phyloP scores from a whole-genome alignment of 2,797 vertebrate species.

The Falco peregrinus region DNA sequence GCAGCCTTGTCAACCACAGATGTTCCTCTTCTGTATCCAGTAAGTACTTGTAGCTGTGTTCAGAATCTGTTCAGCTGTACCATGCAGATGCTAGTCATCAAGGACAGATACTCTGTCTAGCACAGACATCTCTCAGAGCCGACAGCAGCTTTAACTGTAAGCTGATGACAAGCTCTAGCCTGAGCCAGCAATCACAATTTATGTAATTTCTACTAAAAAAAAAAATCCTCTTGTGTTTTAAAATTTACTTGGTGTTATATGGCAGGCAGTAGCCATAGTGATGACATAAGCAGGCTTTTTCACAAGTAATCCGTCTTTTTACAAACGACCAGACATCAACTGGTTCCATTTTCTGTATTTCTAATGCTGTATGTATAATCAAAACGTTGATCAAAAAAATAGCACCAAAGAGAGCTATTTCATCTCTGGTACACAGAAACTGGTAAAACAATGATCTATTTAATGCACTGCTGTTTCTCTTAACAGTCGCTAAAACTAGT shows the following conservation, averaged over 20 bases:
- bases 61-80: not conserved
- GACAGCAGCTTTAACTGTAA: not conserved
- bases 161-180: not conserved
- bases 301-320: not conserved
- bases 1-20: not conserved
- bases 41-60: not conserved
- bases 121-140: not conserved
- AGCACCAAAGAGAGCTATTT: not conserved
- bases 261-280: not conserved
- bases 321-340: not conserved
- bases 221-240: not conserved
- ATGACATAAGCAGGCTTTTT: not conserved
- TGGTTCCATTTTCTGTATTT: not conserved
- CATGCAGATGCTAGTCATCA: not conserved
- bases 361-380: not conserved
- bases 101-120: not conserved
- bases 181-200: not conserved
- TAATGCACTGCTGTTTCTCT: not conserved
- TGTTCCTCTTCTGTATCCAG: not conserved
- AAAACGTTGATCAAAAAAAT: not conserved
- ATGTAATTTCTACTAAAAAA: not conserved
- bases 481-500: not conserved
- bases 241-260: no score
- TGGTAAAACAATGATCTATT: not conserved
- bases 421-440: not conserved